Evolutionary conservation across 2,797 vertebrate genomes (phyloP), one percentile per base, ranked within the genome.

Genomic region (Euthynnus affinis): DNA sequence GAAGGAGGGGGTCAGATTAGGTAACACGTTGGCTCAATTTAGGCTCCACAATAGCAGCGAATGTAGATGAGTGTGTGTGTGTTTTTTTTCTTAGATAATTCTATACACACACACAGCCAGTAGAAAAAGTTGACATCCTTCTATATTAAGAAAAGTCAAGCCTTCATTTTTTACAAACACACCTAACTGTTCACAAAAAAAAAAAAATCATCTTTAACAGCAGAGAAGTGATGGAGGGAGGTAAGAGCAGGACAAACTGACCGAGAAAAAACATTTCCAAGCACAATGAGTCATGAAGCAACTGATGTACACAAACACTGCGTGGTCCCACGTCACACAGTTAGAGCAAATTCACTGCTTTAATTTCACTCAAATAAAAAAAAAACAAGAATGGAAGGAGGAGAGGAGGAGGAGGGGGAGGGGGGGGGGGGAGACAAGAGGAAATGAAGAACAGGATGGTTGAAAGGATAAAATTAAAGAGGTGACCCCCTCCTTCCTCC

Each of bases 261-360:
- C 70, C 25, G 46, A 57, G 59, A 6, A 67, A 6, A 67, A 74
- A 74, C 82, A 64, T 59, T 80, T 44, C 59, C 67, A 40, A 58
- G 71, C 82, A 60, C 44, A 60, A 9, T 75, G 80, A 87, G 80
- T 82, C 74, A 88, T 64, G 64, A 81, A 70, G 71, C 51, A 27
- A 55, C 32, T 27, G 74, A 81, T 76, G 87, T 69, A 79, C 82
- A 87, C 74, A 84, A 85, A 87, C 86, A 6, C 64, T 27, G 74
- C 49, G 53, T 55, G 82, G 42, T 5, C 68, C 72, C 57, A 65
- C 81, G 74, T 85, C 88, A 84, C 85, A 18, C 85, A 18, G 34
- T 27, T 20, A 27, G 3, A 29, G 14, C 68, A 40, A 42, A 84
- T 51, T 81, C 76, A 65, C 71, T 18, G 83, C 63, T 81, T 83